A percentile compares a stretch with the other conserved stretches of the same genome.
phyloP scores from a whole-genome alignment of 2,888 invertebrate genomes.

The Tenodera sinensis region DNA sequence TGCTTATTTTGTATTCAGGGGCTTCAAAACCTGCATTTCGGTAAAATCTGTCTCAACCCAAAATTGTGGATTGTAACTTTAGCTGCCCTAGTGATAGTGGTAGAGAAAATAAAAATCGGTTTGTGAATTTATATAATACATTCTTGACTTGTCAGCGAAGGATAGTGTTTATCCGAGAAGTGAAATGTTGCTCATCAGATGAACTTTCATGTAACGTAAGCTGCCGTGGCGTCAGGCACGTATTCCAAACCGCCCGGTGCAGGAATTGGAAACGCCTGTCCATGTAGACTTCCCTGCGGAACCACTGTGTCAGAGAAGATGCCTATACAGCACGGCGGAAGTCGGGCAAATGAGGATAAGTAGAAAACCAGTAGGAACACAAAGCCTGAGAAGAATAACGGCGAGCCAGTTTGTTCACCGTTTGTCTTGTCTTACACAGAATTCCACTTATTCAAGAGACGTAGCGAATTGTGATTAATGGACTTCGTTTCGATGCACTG shows the following conservation, averaged over 20 bases:
- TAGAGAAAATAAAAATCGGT: too few relatives aligned
- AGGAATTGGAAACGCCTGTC: neutral
- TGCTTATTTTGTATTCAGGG: too few relatives aligned
- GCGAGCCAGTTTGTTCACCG: neutral
- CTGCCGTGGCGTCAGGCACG: too few relatives aligned
- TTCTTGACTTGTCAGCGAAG: too few relatives aligned
- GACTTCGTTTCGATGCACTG: neutral
- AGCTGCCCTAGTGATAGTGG: too few relatives aligned
- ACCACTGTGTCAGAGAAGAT: neutral
- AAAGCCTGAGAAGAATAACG: neutral
- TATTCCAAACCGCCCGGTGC: neutral
- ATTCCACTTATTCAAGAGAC: neutral
- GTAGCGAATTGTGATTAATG: neutral
- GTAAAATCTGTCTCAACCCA: too few relatives aligned
- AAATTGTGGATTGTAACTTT: too few relatives aligned
- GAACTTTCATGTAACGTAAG: too few relatives aligned
- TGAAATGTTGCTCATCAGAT: too few relatives aligned
- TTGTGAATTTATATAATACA: too few relatives aligned
- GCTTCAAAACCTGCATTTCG: too few relatives aligned
- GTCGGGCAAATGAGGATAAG: neutral
- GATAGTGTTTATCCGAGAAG: too few relatives aligned
- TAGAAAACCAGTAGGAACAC: neutral
- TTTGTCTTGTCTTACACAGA: neutral
- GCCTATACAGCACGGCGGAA: neutral
- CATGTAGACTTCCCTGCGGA: neutral